Conservation (phyloP, 2,888 invertebrate genomes). For the Ernsta delagoae region DNA sequence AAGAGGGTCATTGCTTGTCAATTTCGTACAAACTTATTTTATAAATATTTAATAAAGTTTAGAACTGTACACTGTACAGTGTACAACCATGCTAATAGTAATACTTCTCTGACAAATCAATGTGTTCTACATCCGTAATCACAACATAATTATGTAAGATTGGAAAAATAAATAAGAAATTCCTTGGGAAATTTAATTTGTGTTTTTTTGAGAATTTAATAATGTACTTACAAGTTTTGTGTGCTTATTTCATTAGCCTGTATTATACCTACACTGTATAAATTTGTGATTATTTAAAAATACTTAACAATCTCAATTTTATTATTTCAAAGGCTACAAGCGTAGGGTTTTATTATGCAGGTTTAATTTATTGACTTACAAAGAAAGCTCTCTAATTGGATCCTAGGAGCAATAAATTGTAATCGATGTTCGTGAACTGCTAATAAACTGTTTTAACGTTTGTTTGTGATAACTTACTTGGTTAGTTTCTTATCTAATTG, state of each 20-base stretch:
- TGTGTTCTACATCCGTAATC: too few species aligned
- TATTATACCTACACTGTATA: background rate
- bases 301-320: background rate
- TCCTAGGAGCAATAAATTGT: background rate
- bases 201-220: too few species aligned
- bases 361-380: background rate
- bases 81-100: too few species aligned
- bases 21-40: constrained; percentile 2
- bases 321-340: background rate
- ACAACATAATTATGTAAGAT: too few species aligned
- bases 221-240: background rate
- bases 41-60: background rate
- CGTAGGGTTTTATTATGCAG: background rate
- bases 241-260: background rate
- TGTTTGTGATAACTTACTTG: background rate
- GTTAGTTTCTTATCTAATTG: background rate
- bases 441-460: constrained; percentile 1
- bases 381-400: constrained; percentile 5
- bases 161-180: too few species aligned
- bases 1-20: constrained; percentile 7
- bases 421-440: background rate
- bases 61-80: too few species aligned
- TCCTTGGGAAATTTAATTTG: too few species aligned
- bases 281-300: background rate
- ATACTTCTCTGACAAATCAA: too few species aligned